These are phyloP conservation scores for Chesias legatella DNA, from an alignment of 2,888 invertebrate species.

Conservation along the genomic window DNA sequence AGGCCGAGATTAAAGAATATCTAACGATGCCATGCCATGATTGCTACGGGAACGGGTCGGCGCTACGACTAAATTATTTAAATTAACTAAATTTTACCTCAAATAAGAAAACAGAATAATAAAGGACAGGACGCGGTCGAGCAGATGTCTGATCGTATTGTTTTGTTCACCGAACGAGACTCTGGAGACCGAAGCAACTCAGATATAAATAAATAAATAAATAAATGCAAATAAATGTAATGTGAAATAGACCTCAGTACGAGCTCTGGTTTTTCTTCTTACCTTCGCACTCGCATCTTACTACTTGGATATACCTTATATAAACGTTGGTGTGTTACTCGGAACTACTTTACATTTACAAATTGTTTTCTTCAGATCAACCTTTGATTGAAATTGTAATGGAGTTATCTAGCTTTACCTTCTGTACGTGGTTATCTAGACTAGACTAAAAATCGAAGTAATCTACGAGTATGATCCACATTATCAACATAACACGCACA, in stretches of 20 bases:
- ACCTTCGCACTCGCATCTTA: constrained; percentile 3
- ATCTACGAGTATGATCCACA: background rate
- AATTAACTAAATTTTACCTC: constrained; percentile 10
- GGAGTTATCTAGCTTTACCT: too few species aligned
- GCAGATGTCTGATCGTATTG: constrained; percentile 7
- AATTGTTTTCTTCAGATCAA: too few species aligned
- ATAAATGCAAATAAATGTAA: constrained; percentile 63
- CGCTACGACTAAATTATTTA: constrained; percentile 48
- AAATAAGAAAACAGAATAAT: constrained; percentile 17
- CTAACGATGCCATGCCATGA: constrained; percentile 68
- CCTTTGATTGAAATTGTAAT: too few species aligned
- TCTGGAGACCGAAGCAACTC: constrained; percentile 49
- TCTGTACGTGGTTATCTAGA: too few species aligned
- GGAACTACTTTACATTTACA: too few species aligned
- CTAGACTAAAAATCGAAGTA: too few species aligned
- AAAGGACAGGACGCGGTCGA: constrained; percentile 29
- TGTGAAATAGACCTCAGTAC: constrained; percentile 41
- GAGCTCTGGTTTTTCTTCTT: constrained; percentile 11
- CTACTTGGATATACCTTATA: background rate
- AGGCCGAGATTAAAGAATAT: constrained; percentile 54
- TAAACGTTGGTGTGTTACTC: background rate
- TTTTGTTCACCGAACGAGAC: constrained; percentile 6
- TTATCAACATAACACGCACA: background rate
- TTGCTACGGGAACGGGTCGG: constrained; percentile 55
- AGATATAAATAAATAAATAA: constrained; percentile 51